Evolutionary conservation across 1,140 invertebrate species (phyloP).

Genomic region (Drosophila sproati): DNA sequence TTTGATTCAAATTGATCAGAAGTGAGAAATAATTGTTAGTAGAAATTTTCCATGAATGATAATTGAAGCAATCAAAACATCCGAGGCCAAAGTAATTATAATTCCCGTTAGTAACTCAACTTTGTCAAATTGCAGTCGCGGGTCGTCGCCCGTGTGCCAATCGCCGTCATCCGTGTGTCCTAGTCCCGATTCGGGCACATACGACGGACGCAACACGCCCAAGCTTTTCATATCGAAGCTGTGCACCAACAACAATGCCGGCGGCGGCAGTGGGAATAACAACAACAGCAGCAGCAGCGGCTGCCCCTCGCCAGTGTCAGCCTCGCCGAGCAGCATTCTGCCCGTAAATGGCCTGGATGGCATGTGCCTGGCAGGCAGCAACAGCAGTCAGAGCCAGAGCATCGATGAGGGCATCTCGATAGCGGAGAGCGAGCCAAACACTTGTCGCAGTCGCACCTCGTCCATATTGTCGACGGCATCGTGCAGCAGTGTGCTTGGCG

Average conservation of each 20-base stretch:
- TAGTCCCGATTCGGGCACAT: slow-evolving; percentile 81
- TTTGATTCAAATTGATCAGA: too few relatives aligned
- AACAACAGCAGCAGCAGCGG: slow-evolving; percentile 73
- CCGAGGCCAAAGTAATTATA: too few relatives aligned
- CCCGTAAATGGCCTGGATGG: slow-evolving; percentile 37
- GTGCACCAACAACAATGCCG: slow-evolving; percentile 69
- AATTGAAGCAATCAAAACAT: too few relatives aligned
- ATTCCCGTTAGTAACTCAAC: too few relatives aligned
- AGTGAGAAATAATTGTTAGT: background rate
- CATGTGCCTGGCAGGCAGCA: slow-evolving; percentile 64
- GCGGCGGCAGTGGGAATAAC: slow-evolving; percentile 33
- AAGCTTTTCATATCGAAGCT: slow-evolving; percentile 81
- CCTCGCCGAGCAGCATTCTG: slow-evolving; percentile 62
- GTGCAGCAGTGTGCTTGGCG: slow-evolving; percentile 57
- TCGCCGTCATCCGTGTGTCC: slow-evolving; percentile 81
- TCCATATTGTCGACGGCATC: slow-evolving; percentile 68
- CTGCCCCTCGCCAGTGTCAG: slow-evolving; percentile 73
- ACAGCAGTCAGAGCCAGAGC: slow-evolving; percentile 68
- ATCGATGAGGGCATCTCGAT: slow-evolving; percentile 79
- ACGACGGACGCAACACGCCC: slow-evolving; percentile 78
- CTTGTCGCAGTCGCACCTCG: slow-evolving; percentile 70
- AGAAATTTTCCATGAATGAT: too few relatives aligned
- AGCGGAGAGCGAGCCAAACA: slow-evolving; percentile 59
- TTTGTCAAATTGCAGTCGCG: slow-evolving; percentile 83
- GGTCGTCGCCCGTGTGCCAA: slow-evolving; percentile 85